These are phyloP conservation scores for Argynnis bischoffii DNA, from an alignment of 2,888 invertebrate genomes.

Conservation along the genomic window DNA sequence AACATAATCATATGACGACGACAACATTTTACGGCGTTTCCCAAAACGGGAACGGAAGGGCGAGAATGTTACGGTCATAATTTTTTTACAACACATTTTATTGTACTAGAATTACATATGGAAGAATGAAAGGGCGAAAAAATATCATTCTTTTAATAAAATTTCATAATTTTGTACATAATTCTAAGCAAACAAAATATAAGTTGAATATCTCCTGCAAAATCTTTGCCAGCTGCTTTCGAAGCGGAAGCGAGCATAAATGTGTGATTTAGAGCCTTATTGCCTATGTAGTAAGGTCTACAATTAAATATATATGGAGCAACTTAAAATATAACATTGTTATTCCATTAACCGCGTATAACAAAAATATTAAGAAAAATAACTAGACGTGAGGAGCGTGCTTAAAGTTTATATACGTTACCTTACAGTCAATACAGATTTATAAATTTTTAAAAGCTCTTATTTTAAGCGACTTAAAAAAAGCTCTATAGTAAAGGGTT, in stretches of 20 bases:
- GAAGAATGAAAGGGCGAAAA: not conserved
- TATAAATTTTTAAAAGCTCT: too few relatives aligned
- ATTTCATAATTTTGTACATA: slow-evolving; percentile 2
- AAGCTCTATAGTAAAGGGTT: too few relatives aligned
- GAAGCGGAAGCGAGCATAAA: not conserved
- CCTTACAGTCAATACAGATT: too few relatives aligned
- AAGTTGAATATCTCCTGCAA: not conserved
- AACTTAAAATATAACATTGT: slow-evolving; percentile 11
- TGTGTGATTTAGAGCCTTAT: slow-evolving; percentile 6
- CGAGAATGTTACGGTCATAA: slow-evolving; percentile 26
- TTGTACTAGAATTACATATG: slow-evolving; percentile 16
- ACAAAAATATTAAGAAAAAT: slow-evolving; percentile 19
- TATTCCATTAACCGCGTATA: slow-evolving; percentile 22
- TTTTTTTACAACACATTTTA: slow-evolving; percentile 30
- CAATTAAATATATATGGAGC: not conserved
- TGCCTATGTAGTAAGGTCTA: not conserved
- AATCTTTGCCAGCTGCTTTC: slow-evolving; percentile 6
- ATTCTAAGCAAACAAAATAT: slow-evolving; percentile 9
- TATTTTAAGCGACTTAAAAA: too few relatives aligned
- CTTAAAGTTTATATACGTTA: not conserved
- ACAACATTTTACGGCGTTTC: slow-evolving; percentile 15
- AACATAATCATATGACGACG: slow-evolving; percentile 10
- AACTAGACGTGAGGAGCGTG: slow-evolving; percentile 14
- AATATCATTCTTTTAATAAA: slow-evolving; percentile 7
- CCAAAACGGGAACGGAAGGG: slow-evolving; percentile 23